A percentile compares a stretch with the other conserved stretches of the same genome.
Evolutionary conservation across 2,888 invertebrate genomes (phyloP).

Genomic region (Hedya salicella): DNA sequence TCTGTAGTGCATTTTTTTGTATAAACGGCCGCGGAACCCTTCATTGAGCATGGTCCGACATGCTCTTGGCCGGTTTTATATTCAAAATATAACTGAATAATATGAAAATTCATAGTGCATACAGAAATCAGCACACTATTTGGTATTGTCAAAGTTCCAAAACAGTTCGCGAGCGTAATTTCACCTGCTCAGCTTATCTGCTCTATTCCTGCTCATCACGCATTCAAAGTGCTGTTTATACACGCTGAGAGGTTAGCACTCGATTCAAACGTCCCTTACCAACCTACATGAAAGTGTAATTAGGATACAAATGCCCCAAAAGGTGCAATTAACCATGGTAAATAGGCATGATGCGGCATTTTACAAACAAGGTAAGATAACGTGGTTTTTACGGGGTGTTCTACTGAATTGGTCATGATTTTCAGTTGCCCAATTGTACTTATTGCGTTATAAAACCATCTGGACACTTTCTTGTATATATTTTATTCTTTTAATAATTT

Average conservation of each 20-base stretch:
- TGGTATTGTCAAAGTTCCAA: slow-evolving; percentile 12
- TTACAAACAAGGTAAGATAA: slow-evolving; percentile 23
- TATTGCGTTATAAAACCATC: too few species aligned
- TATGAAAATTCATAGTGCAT: too few species aligned
- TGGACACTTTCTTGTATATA: too few species aligned
- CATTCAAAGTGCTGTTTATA: slow-evolving; percentile 50
- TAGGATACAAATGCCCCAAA: slow-evolving; percentile 33
- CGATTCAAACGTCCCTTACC: slow-evolving; percentile 30
- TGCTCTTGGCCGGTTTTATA: too few species aligned
- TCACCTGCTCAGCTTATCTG: slow-evolving; percentile 17
- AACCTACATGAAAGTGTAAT: slow-evolving; percentile 33
- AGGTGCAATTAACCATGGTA: slow-evolving; percentile 36
- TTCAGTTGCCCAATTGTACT: too few species aligned
- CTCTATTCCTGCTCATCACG: slow-evolving; percentile 46
- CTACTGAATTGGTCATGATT: too few species aligned
- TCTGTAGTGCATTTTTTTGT: too few species aligned
- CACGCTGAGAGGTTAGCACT: slow-evolving; percentile 46
- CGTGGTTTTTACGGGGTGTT: slow-evolving; percentile 26
- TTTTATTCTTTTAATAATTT: too few species aligned
- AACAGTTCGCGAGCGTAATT: slow-evolving; percentile 6
- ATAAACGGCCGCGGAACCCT: too few species aligned
- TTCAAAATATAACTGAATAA: too few species aligned
- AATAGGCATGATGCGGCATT: slow-evolving; percentile 28
- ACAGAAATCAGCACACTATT: not conserved
- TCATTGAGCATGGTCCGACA: too few species aligned